phyloP scores from a whole-genome alignment of 2,888 invertebrate genomes.

The Chrysolina haemoptera region DNA sequence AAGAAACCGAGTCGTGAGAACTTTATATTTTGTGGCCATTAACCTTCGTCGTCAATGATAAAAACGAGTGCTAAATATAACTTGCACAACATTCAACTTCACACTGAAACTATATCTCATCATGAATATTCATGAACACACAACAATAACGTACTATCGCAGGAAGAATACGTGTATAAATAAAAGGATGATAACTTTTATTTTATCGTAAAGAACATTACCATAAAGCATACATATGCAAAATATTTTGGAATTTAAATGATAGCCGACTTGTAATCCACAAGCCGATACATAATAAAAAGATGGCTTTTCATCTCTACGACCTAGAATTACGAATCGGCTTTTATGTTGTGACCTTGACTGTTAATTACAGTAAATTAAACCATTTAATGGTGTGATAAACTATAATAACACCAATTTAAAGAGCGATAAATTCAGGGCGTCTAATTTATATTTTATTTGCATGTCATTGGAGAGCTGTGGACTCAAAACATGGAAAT shows the following conservation, averaged over 20 bases:
- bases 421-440: slow-evolving; percentile 58
- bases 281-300: slow-evolving; percentile 43
- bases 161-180: slow-evolving; percentile 49
- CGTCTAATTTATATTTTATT: slow-evolving; percentile 61
- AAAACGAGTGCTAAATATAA: slow-evolving; percentile 29
- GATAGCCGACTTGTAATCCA: slow-evolving; percentile 45
- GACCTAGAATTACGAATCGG: slow-evolving; percentile 30
- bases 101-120: slow-evolving; percentile 36
- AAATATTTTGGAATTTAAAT: slow-evolving; percentile 51
- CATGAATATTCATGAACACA: slow-evolving; percentile 44
- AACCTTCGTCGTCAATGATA: slow-evolving; percentile 34
- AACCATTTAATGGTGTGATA: slow-evolving; percentile 65
- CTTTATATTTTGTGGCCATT: slow-evolving; percentile 26
- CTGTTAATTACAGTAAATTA: slow-evolving; percentile 65
- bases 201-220: slow-evolving; percentile 41
- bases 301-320: slow-evolving; percentile 33
- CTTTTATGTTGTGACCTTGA: slow-evolving; percentile 58
- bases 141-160: slow-evolving; percentile 50
- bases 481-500: slow-evolving; percentile 46
- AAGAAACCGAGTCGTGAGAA: slow-evolving; percentile 5
- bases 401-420: slow-evolving; percentile 63
- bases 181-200: slow-evolving; percentile 51
- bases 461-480: slow-evolving; percentile 51
- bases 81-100: slow-evolving; percentile 32
- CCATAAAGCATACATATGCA: slow-evolving; percentile 48